phyloP scores from a whole-genome alignment of 1,140 invertebrate genomes.

The Araneus ventricosus region DNA sequence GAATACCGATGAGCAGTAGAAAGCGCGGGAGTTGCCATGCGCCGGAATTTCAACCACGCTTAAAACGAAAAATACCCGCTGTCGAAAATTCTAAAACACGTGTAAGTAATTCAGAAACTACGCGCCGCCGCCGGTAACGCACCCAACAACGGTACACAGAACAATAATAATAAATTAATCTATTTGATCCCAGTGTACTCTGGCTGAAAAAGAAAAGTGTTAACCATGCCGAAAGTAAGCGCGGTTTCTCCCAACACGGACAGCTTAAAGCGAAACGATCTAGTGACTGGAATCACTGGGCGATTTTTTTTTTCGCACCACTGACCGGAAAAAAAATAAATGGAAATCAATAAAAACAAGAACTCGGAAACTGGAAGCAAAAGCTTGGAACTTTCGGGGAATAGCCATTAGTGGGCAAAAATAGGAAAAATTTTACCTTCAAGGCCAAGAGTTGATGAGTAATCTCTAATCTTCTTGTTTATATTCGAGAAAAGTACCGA shows the following conservation, averaged over 20 bases:
- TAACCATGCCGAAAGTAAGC: constrained; percentile 36
- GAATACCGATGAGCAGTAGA: constrained; percentile 44
- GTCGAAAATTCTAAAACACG: constrained; percentile 48
- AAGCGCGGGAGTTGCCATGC: constrained; percentile 61
- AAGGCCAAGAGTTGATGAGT: constrained; percentile 62
- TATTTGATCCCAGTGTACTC: constrained; percentile 25
- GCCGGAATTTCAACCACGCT: constrained; percentile 30
- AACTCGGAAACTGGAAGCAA: constrained; percentile 16
- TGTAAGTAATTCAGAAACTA: constrained; percentile 53
- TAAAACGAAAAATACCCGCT: constrained; percentile 39
- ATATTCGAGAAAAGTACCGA: constrained; percentile 73
- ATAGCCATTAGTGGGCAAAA: constrained; percentile 14
- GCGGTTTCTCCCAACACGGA: constrained; percentile 10
- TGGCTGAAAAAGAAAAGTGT: constrained; percentile 39
- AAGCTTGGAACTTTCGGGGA: constrained; percentile 10
- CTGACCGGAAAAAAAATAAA: constrained; percentile 58
- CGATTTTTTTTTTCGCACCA: constrained; percentile 66
- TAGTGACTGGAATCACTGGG: constrained; percentile 11
- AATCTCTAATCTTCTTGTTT: constrained; percentile 75
- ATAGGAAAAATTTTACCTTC: constrained; percentile 69
- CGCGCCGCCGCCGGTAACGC: constrained; percentile 22
- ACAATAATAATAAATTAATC: constrained; percentile 54
- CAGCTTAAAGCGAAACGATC: neutral
- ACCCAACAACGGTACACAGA: constrained; percentile 26
- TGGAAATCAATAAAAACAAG: constrained; percentile 56